A percentile compares a stretch with the other conserved stretches of the same genome.
Evolutionary conservation across 2,888 invertebrate genomes (phyloP).

Genomic region (Nephrotoma guestfalica): DNA sequence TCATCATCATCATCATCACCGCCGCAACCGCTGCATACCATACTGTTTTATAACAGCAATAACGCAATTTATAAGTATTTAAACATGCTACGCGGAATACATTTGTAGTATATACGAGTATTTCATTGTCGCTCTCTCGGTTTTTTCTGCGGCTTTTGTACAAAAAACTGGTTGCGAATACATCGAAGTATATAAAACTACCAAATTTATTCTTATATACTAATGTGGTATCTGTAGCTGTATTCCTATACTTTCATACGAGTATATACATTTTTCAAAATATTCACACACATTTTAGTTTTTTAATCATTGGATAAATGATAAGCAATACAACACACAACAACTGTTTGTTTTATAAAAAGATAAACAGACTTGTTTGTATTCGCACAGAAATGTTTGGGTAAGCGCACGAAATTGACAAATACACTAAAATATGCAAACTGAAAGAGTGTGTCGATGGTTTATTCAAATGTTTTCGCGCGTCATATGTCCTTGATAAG

Average conservation of each 20-base stretch:
- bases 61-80: not conserved
- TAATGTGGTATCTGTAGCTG: not conserved
- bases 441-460: not conserved
- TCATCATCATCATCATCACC: not conserved
- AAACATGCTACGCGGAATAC: not conserved
- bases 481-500: not conserved
- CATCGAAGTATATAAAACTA: not conserved
- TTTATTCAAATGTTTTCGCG: not conserved
- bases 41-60: not conserved
- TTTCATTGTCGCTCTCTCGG: not conserved
- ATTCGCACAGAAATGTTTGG: not conserved
- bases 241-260: not conserved
- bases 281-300: not conserved
- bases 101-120: not conserved
- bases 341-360: not conserved
- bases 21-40: not conserved
- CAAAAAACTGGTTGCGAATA: not conserved
- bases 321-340: not conserved
- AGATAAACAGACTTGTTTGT: not conserved
- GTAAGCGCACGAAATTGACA: not conserved
- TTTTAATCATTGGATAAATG: not conserved
- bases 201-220: not conserved
- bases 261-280: not conserved
- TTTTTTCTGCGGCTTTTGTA: not conserved
- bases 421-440: not conserved